Conservation (phyloP, 2,113 vertebrate species). For the sheep (Ovis aries) region DNA sequence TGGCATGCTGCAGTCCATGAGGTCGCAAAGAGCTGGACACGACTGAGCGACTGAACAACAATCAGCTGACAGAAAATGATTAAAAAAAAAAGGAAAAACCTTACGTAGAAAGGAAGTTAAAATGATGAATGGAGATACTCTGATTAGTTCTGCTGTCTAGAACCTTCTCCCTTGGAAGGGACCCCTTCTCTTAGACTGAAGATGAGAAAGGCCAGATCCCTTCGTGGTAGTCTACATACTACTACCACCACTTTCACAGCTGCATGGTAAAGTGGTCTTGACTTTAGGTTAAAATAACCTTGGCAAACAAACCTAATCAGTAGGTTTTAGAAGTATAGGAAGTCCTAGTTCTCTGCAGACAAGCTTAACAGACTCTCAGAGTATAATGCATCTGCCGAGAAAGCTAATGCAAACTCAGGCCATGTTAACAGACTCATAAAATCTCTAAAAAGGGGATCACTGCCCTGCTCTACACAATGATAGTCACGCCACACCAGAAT, state of each 20-base stretch:
- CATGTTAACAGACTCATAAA: neutral
- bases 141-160: neutral
- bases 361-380: neutral
- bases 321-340: neutral
- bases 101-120: neutral
- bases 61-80: neutral
- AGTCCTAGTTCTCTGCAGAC: neutral
- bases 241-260: neutral
- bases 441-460: neutral
- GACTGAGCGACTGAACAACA: neutral
- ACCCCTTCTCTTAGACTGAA: neutral
- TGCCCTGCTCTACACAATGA: neutral
- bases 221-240: neutral
- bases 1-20: neutral
- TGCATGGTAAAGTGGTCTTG: neutral
- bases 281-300: constrained; percentile 11
- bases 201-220: neutral
- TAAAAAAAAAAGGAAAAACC: neutral
- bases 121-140: neutral
- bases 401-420: neutral
- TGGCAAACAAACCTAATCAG: neutral
- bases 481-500: neutral
- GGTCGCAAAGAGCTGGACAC: neutral
- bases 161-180: neutral
- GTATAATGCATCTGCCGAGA: neutral